These are phyloP conservation scores for Pipra filicauda DNA, from an alignment of 2,113 vertebrate genomes.

Conservation along the genomic window DNA sequence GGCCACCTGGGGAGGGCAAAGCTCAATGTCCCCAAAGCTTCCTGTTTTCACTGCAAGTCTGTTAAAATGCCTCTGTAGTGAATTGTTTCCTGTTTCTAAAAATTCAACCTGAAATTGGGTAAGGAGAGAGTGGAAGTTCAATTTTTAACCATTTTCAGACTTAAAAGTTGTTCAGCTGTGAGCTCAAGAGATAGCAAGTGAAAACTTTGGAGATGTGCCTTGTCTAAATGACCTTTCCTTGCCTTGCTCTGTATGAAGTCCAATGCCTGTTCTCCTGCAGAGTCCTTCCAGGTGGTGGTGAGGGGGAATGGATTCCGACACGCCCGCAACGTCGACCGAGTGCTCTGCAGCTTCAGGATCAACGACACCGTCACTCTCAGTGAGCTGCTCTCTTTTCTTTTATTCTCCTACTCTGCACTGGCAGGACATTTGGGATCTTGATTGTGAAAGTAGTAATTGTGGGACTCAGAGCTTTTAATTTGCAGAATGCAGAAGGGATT, in stretches of 20 bases:
- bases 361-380: conserved; percentile 92
- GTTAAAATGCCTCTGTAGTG: background rate
- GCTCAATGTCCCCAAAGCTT: background rate
- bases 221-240: background rate
- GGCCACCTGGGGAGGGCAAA: background rate
- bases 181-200: background rate
- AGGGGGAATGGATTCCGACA: conserved; percentile 94
- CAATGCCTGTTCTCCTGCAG: conserved; percentile 62
- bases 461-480: background rate
- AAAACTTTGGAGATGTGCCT: background rate
- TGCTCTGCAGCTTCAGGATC: conserved; percentile 95
- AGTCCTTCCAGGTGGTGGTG: conserved; percentile 94
- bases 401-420: background rate
- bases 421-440: background rate
- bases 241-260: fast-evolving
- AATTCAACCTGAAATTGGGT: background rate
- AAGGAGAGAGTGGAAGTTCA: background rate
- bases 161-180: background rate
- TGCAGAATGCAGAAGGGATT: background rate
- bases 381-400: conserved; percentile 68
- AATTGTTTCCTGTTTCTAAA: background rate
- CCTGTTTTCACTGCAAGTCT: background rate
- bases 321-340: conserved; percentile 89
- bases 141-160: background rate
- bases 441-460: background rate